Base-by-base conservation (phyloP, 2,113 vertebrate species). In the Pogona vitticeps region DNA sequence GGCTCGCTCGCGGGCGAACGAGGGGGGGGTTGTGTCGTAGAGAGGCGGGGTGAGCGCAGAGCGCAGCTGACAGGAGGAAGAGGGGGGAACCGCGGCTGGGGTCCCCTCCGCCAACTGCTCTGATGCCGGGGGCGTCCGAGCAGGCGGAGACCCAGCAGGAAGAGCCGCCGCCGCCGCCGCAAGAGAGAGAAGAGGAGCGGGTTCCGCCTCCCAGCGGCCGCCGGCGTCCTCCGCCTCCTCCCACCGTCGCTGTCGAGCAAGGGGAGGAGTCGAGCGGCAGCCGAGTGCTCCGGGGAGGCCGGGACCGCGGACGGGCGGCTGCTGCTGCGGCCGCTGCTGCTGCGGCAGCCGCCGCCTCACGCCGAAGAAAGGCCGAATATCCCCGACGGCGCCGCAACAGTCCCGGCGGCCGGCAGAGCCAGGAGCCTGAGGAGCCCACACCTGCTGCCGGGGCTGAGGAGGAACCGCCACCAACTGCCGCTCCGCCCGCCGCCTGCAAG, bases 81-180 rank as follows among this genome's bases (percentile, higher is more conserved):
- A 52, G 46, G 92, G 91, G 91, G 91, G 85, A 91, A 92, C 82
- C 82, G 88, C 82, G 20, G 90, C 82, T 23, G 91, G 85, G 89
- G 86, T 89, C 91, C 83, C 91, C 89, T 72, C 89, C 91, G 90
- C 93, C 90, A 89, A 80, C 91, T 93, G 86, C 90, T 91, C 94
- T 82, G 89, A 95, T 95, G 95, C 95, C 94, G 93, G 94, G 93
- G 86, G 94, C 93, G 86, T 86, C 91, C 79, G 93, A 94, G 85
- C 91, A 92, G 92, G 84, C 89, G 92, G 89, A 88, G 88, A 82
- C 56, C 90, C 91, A 90, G 85, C 85, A 88, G 88, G 87, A 89
- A 80, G 88, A 88, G 85, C 92, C 83, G 82, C 89, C 80, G 90
- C 82, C 36, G 18, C 36, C 61, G 79, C 81, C 33, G 36, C 78